Evolutionary conservation across 2,113 vertebrate species (phyloP).

Genomic region (Lepisosteus oculatus): DNA sequence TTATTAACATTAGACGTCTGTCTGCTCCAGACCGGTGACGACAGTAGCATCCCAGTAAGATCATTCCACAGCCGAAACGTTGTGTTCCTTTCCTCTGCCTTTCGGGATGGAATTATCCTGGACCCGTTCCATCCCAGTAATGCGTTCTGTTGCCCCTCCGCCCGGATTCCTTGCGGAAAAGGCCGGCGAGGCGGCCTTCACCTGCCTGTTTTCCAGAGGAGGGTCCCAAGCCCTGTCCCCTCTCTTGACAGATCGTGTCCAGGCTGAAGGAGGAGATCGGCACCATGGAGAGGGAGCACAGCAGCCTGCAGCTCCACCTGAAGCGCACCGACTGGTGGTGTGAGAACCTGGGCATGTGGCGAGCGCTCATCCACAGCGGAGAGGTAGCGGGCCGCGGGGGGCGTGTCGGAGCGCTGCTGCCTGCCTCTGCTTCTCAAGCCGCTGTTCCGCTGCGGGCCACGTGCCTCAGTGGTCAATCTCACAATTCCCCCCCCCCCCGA

Average conservation of each 20-base stretch:
- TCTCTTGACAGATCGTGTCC: conserved; percentile 76
- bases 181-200: no score
- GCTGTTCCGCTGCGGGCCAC: no score
- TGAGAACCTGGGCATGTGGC: conserved; percentile 93
- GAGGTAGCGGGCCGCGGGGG: conserved; percentile 66
- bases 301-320: conserved; percentile 89
- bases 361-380: conserved; percentile 75
- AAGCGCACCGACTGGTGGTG: conserved; percentile 96
- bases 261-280: conserved; percentile 93
- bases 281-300: conserved; percentile 88
- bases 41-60: background rate
- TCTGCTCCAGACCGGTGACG: no score
- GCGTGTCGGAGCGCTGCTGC: no score
- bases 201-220: background rate
- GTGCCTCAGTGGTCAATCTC: no score
- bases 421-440: no score
- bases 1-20: no score
- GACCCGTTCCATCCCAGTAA: background rate
- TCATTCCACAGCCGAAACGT: background rate
- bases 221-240: background rate
- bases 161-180: no score
- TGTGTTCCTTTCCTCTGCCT: background rate
- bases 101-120: background rate
- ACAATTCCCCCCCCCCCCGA: no score
- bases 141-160: background rate